A percentile compares a stretch with the other conserved stretches of the same genome.
Evolutionary conservation across 30 jellyfish, hydroid and myxozoan genomes (phyloP).

Genomic region (Turritopsis dohrnii): DNA sequence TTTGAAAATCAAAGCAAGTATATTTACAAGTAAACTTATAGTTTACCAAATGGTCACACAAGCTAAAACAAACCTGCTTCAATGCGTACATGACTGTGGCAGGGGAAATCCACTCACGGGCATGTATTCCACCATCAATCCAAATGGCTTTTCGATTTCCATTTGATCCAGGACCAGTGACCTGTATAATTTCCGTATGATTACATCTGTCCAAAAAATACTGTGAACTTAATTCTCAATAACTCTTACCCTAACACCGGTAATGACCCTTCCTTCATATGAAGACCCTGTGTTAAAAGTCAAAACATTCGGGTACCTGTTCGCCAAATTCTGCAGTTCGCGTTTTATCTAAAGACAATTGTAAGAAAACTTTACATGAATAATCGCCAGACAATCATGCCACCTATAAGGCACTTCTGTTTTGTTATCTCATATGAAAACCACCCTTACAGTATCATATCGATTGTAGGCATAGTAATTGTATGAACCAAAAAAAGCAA

Average conservation of each 20-base stretch:
- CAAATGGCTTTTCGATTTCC: conserved; percentile 51
- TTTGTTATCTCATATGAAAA: not conserved
- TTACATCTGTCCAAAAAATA: too few species aligned
- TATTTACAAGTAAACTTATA: too few species aligned
- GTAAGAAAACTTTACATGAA: too few species aligned
- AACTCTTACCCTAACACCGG: conserved; percentile 68
- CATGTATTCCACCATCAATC: conserved; percentile 94
- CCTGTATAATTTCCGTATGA: not conserved
- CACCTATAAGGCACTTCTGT: too few species aligned
- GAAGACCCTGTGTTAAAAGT: conserved; percentile 63
- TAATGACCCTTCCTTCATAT: conserved; percentile 51
- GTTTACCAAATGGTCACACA: not conserved
- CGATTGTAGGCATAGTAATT: conserved; percentile 72
- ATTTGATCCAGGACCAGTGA: not conserved
- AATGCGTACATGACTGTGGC: conserved; percentile 89
- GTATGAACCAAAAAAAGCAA: conserved; percentile 50
- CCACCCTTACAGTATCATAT: conserved; percentile 41
- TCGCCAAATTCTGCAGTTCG: conserved; percentile 52
- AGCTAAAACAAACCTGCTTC: conserved; percentile 47
- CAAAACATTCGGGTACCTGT: conserved; percentile 46
- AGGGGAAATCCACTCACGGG: conserved; percentile 94
- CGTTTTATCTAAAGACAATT: conserved; percentile 38
- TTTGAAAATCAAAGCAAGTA: not conserved
- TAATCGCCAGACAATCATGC: too few species aligned
- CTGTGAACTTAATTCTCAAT: not conserved